Conservation (phyloP, 64 coral and sea anemone genomes). For the Dendrophyllia cribrosa region DNA sequence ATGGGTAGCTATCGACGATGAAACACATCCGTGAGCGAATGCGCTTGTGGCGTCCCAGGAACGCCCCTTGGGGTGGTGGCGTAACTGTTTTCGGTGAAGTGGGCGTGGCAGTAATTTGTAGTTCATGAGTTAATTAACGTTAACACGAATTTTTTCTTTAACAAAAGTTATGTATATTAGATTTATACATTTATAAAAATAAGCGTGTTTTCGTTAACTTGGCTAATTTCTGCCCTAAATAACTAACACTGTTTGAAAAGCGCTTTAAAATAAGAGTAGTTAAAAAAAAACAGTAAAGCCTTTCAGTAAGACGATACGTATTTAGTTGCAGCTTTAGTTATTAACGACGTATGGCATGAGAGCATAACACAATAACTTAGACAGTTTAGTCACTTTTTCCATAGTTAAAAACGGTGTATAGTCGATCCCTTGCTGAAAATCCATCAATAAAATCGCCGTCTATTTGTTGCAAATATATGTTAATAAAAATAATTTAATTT, state of each 20-base stretch:
- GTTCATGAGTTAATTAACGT: not conserved
- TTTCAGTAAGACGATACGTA: not conserved
- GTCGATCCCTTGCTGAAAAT: no score
- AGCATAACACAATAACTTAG: not conserved
- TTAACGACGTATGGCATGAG: not conserved
- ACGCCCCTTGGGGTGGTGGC: slow-evolving; percentile 8
- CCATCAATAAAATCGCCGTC: no score
- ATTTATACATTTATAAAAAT: no score
- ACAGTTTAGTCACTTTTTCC: no score
- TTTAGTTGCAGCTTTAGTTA: not conserved
- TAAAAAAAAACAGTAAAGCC: not conserved
- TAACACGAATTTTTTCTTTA: not conserved
- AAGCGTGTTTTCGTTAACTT: not conserved
- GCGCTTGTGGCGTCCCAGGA: not conserved
- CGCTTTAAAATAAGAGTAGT: no score
- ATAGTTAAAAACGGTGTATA: no score
- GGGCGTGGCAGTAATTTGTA: slow-evolving; percentile 21
- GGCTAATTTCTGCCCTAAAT: not conserved
- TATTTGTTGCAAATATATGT: no score
- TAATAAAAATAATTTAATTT: no score
- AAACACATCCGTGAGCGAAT: not conserved
- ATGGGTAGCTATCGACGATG: not conserved
- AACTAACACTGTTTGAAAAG: no score
- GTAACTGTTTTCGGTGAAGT: not conserved
- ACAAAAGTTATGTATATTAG: not conserved